Base-by-base conservation (phyloP, 2,888 invertebrate species). In the Syrista parreyssii region DNA sequence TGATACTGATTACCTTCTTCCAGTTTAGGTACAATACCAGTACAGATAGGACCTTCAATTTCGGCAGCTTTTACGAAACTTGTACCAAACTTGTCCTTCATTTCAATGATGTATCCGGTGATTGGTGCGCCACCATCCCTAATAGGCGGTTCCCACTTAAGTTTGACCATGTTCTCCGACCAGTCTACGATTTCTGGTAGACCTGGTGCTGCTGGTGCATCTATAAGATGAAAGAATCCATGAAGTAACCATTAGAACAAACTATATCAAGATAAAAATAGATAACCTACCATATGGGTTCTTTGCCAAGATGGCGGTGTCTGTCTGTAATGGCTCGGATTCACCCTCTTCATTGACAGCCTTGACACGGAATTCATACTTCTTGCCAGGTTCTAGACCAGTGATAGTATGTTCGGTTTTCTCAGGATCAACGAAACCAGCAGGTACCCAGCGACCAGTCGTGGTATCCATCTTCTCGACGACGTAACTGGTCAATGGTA, bases 291-390 rank as follows among this genome's bases (percentile, higher is more conserved):
- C 99, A 92, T 95, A 99, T 32, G 99, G 99, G 94, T 99, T 99
- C 93, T 99, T 99, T 76, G 99, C 99, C 15, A 98, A 92, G 79
- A 96, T 96, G 0, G 97, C 95, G 68, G 95, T 94, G 86, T 98
- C 98, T 0, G 98, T 97, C 84, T 97, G 97, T 73, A 99, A 92
- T 11, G 99, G 98, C 87, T 99, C 99, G 0, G 98, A 98, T 91
- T 98, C 98, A 6, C 99, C 99, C 91, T 99, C 98, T 88, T 98
- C 98, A 91, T 99, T 99, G 12, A 98, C 95, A 11, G 99, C 99
- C 89, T 97, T 97, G 0, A 99, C 98, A 79, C 99, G 95, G 95
- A 99, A 99, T 91, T 98, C 97, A 92, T 99, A 99, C 80, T 98
- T 97, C 91, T 98, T 97, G 83, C 98, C 98, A 77, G 98, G 97